Evolutionary conservation across 2,888 invertebrate species (phyloP), one percentile per base, ranked within the genome.

Genomic region (Lysandra coridon): DNA sequence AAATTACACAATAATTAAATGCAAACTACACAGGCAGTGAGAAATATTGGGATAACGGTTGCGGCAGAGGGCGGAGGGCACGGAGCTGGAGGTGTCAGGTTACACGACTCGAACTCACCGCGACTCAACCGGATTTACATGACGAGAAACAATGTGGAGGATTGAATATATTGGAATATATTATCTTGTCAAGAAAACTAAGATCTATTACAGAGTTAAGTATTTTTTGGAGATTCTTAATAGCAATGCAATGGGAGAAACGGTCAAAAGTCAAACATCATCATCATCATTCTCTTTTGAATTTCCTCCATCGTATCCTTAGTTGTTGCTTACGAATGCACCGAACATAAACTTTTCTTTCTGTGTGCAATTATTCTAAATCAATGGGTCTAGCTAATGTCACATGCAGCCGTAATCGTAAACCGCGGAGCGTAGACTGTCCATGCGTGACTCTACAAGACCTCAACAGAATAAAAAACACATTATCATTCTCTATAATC

Each of bases 31-130:
- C 69, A 14, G 69, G 69, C 69, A 69, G 33, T 69, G 69, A 69
- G 69, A 69, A 69, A 69, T 17, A 69, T 69, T 37, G 69, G 69
- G 69, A 69, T 69, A 69, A 37, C 69, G 14, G 69, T 69, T 69
- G 12, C 69, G 69, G 33, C 69, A 37, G 5, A 69, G 69, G 69
- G 69, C 69, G 69, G 69, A 69, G 69, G 69, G 69, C 69, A 69
- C 69, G 33, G 37, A 64, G 64, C 30, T 64, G 64, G 64, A 69
- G 69, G 69, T 69, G 69, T 69, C 69, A 69, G 69, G 69, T 69
- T 69, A 69, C 69, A 37, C 69, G 69, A 69, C 69, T 69, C 69
- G 69, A 69, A 69, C 69, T 69, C 69, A 69, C 69, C 69, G 12
- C 64, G 23, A 64, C 33, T 69, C 69, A 37, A 69, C 69, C 33